A percentile compares a stretch with the other conserved stretches of the same genome.
Evolutionary conservation across 2,797 vertebrate species (phyloP).

Genomic region (Rhadinocentrus ornatus): DNA sequence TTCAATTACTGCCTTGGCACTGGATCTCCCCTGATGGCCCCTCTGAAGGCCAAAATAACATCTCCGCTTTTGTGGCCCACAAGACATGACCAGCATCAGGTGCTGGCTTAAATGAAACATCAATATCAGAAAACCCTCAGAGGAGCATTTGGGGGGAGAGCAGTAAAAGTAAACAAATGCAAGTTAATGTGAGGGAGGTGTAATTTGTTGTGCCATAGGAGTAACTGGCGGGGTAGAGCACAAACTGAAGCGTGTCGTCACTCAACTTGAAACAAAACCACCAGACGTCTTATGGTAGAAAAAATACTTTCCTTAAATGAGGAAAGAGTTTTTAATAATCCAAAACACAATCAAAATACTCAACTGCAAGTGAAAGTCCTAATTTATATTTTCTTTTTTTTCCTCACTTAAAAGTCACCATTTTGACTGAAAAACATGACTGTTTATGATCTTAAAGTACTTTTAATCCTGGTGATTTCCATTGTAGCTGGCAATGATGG

Average conservation of each 20-base stretch:
- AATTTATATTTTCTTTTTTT: not conserved
- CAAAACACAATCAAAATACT: not conserved
- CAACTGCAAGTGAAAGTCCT: not conserved
- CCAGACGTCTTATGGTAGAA: not conserved
- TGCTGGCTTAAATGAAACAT: constrained; percentile 26
- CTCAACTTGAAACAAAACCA: constrained; percentile 10
- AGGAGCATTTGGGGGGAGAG: constrained; percentile 25
- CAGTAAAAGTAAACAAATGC: constrained; percentile 36
- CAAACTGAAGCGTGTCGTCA: constrained; percentile 9
- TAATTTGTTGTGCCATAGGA: constrained; percentile 27
- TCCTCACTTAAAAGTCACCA: not conserved
- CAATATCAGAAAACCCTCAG: constrained; percentile 12
- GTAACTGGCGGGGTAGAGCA: constrained; percentile 13
- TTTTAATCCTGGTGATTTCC: not conserved
- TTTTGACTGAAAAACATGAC: not conserved
- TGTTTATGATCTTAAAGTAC: not conserved
- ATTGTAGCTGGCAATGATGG: not conserved
- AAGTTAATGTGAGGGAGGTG: constrained; percentile 33
- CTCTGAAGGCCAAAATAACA: constrained; percentile 54
- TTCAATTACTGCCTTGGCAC: constrained; percentile 66
- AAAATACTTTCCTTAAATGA: not conserved
- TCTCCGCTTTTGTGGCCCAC: constrained; percentile 34
- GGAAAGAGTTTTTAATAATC: not conserved
- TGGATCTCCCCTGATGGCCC: constrained; percentile 56
- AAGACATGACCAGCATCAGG: constrained; percentile 40